Base-by-base conservation (phyloP, 2,113 vertebrate species). In the Cyrtonyx montezumae region DNA sequence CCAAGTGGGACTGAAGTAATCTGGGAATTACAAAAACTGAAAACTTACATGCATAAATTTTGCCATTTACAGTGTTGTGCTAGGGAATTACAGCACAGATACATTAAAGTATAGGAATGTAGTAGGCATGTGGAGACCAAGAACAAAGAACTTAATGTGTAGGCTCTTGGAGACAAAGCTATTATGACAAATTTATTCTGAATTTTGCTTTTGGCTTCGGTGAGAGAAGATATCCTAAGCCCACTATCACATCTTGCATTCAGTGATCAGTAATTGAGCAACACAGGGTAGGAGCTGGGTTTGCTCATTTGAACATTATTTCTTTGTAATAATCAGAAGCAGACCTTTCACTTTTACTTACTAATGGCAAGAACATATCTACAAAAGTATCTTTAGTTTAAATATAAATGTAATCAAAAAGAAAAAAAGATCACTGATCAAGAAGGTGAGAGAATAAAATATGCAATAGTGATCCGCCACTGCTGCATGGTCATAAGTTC, bases 81-180 rank as follows among this genome's bases (percentile, higher is more conserved):
- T 46, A 21, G 23, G 19, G 28, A 79, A 67, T 62, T 45, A 62
- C 34, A 62, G 14, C 19, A 12, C 0, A 1, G 34, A 21, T 37
- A 14, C 2, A 1, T 3, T 55, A 34, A 56, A 51, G 40, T 40
- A 48, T 2, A 45, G 37, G 67, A 34, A 8, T 7, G 28, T 37
- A 19, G 26, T 6, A 37, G 37, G 53, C 0, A 0, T 6, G 4
- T 17, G 9, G 59, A 55, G 34, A 42, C 15, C 0, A 1, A 70
- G 48, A 73, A 42, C 14, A 40, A 66, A 37, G 26, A 87, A 42
- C 11, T 65, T 45, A 15, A 63, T 48, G 20, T 32, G 5, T 46
- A 61, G 65, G 36, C 23, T 74, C 23, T 84, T 0, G 2, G 43
- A 46, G 8, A 8, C 40, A 76, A 71, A 56, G 55, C 3, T 48